These are phyloP conservation scores for Drosophila subobscura DNA, from an alignment of 1,140 invertebrate genomes.

Conservation along the genomic window DNA sequence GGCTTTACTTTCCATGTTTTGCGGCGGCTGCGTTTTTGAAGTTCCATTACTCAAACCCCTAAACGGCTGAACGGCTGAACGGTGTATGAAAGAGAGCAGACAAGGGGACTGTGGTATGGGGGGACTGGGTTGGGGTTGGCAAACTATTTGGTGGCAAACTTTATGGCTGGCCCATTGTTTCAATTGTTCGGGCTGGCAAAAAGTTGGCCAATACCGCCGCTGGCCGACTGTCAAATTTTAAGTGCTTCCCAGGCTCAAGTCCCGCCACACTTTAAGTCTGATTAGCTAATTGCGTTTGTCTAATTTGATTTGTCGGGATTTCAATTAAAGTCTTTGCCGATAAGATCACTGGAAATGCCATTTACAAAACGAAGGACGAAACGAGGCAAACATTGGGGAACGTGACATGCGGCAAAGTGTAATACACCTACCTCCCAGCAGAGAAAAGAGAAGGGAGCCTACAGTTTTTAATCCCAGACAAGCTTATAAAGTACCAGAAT, in stretches of 20 bases:
- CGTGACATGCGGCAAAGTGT: neutral
- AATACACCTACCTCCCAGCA: too few relatives aligned
- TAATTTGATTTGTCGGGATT: conserved; percentile 59
- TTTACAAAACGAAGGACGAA: conserved; percentile 9
- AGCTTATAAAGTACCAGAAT: too few relatives aligned
- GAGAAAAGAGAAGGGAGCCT: too few relatives aligned
- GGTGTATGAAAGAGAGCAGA: conserved; percentile 30
- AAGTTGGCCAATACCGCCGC: conserved; percentile 50
- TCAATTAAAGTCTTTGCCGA: conserved; percentile 50
- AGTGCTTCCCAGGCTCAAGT: conserved; percentile 33
- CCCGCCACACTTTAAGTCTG: conserved; percentile 46
- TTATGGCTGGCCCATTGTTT: conserved; percentile 65
- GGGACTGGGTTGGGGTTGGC: neutral
- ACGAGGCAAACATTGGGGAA: neutral
- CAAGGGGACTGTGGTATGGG: neutral
- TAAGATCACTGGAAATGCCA: conserved; percentile 28
- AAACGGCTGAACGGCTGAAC: conserved; percentile 32
- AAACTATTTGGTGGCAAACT: conserved; percentile 60
- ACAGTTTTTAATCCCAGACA: too few relatives aligned
- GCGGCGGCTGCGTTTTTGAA: conserved; percentile 76
- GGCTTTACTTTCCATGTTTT: conserved; percentile 76
- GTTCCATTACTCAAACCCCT: conserved; percentile 75
- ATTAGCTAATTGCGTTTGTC: conserved; percentile 62
- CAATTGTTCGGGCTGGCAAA: conserved; percentile 64
- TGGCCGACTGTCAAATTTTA: conserved; percentile 31